Conservation (phyloP, 2,113 vertebrate species). For the Parus major region DNA sequence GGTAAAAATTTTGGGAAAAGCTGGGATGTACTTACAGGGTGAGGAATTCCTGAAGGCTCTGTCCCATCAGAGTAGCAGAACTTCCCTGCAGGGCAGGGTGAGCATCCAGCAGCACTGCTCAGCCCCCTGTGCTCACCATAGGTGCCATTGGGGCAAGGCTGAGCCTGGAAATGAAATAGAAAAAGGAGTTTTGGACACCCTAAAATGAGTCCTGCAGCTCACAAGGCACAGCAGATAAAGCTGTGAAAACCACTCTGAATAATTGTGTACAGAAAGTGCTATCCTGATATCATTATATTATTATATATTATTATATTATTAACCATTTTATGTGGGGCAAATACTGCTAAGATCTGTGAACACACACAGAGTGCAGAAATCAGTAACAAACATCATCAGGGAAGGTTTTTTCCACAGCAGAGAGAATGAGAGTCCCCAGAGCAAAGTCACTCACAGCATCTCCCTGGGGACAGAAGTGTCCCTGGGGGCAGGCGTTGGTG, state of each 20-base stretch:
- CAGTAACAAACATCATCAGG: neutral
- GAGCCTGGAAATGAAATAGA: slow-evolving; percentile 48
- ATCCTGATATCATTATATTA: neutral
- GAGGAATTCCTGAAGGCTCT: slow-evolving; percentile 72
- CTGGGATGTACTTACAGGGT: slow-evolving; percentile 74
- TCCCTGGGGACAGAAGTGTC: slow-evolving; percentile 85
- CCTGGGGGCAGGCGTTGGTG: slow-evolving; percentile 81
- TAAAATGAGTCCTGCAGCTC: neutral
- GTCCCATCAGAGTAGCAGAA: slow-evolving; percentile 79
- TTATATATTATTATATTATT: neutral
- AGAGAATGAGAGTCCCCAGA: neutral
- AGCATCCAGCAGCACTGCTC: slow-evolving; percentile 76
- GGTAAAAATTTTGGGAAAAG: accelerated
- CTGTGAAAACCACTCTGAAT: too few species aligned
- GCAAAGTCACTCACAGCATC: slow-evolving; percentile 72
- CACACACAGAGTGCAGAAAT: neutral
- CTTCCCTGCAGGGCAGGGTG: slow-evolving; percentile 78
- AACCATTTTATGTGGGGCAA: neutral
- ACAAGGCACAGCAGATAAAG: neutral
- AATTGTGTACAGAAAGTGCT: accelerated
- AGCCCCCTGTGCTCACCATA: slow-evolving; percentile 78
- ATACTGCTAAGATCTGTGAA: neutral
- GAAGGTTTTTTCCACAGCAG: neutral
- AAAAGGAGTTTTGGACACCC: neutral
- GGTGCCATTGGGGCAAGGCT: slow-evolving; percentile 86